Evolutionary conservation across 53 echinoderm and acorn worm species (phyloP).

Genomic region (Actinopyga echinites): DNA sequence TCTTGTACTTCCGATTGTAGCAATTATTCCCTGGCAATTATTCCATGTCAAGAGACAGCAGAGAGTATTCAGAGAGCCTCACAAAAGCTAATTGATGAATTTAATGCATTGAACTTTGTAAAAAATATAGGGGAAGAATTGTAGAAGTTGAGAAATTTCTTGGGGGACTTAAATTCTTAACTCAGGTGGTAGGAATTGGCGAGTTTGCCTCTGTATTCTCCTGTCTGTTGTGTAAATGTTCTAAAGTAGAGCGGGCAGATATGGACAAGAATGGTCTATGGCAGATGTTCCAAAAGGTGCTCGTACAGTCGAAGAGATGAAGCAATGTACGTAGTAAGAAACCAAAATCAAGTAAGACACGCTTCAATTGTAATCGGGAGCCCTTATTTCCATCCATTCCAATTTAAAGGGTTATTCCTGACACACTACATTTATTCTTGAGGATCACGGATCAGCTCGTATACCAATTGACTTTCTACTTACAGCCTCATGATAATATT

Average conservation of each 20-base stretch:
- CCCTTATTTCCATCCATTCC: background rate
- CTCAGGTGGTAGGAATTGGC: constrained; percentile 65
- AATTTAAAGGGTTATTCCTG: constrained; percentile 1
- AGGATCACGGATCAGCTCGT: constrained; percentile 23
- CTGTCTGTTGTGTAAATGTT: constrained; percentile 68
- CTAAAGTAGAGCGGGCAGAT: constrained; percentile 24
- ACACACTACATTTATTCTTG: background rate
- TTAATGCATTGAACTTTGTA: constrained; percentile 48
- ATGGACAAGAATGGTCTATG: background rate
- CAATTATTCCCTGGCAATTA: constrained; percentile 66
- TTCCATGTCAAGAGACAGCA: constrained; percentile 66
- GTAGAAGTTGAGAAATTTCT: constrained; percentile 58
- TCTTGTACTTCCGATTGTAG: constrained; percentile 60
- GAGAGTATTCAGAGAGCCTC: constrained; percentile 55
- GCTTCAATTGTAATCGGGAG: background rate
- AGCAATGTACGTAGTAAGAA: background rate
- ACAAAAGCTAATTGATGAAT: constrained; percentile 44
- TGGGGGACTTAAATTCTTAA: constrained; percentile 63
- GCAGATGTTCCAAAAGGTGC: background rate
- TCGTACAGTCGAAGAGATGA: background rate
- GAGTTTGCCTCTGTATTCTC: constrained; percentile 55
- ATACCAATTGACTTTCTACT: constrained; percentile 24
- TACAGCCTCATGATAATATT: background rate
- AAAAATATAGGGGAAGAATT: constrained; percentile 25
- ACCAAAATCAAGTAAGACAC: background rate